A percentile compares a stretch with the other conserved stretches of the same genome.
Conservation (phyloP, 2,888 invertebrate genomes). For the Lagria hirta region DNA sequence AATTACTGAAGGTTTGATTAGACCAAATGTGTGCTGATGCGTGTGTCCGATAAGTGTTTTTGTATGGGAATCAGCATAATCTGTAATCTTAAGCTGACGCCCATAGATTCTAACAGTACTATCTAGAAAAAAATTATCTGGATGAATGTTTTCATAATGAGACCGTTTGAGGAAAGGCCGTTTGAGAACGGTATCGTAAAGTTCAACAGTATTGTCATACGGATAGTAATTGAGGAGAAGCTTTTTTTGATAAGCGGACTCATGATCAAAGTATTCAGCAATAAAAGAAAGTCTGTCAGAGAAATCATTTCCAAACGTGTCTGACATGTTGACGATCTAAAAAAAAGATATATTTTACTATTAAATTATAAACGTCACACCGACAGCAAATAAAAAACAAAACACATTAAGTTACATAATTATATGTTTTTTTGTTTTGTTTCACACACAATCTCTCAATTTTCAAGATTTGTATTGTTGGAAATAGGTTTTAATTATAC, state of each 20-base stretch:
- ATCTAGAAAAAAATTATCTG: slow-evolving; percentile 73
- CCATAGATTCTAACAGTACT: slow-evolving; percentile 70
- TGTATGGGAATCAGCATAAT: slow-evolving; percentile 72
- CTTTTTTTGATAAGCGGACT: slow-evolving; percentile 70
- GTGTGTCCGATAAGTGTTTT: slow-evolving; percentile 63
- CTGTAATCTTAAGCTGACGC: slow-evolving; percentile 69
- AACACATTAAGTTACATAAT: no score
- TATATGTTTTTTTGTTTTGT: no score
- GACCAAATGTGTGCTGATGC: slow-evolving; percentile 71
- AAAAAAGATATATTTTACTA: no score
- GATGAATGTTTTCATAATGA: slow-evolving; percentile 64
- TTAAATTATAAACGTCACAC: no score
- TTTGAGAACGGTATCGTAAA: slow-evolving; percentile 54
- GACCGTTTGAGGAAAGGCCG: slow-evolving; percentile 62
- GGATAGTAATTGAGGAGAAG: slow-evolving; percentile 79
- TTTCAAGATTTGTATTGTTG: no score
- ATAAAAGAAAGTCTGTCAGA: slow-evolving; percentile 63
- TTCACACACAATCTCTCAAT: no score
- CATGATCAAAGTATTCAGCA: slow-evolving; percentile 86
- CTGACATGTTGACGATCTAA: slow-evolving; percentile 19
- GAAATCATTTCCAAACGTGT: slow-evolving; percentile 47
- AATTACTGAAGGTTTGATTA: slow-evolving; percentile 75
- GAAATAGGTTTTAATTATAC: no score
- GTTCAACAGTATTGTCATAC: slow-evolving; percentile 76
- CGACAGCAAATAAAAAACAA: no score